Percentiles rank a stretch among this genome's conserved stretches.
Evolutionary conservation across 2,797 vertebrate species (phyloP).

Genomic region (Macropodus opercularis): DNA sequence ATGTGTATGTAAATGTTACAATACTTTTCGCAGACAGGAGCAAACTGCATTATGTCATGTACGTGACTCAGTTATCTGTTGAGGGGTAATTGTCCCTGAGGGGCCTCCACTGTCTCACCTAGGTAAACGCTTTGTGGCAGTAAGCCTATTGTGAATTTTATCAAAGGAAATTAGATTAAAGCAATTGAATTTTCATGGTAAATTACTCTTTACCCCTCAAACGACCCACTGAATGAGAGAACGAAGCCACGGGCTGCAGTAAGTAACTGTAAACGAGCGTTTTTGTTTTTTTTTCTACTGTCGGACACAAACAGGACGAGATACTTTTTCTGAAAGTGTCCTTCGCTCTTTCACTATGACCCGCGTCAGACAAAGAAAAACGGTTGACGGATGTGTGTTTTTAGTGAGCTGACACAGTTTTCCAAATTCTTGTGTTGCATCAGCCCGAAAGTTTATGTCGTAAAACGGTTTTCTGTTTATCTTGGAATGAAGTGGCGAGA

Average conservation of each 20-base stretch:
- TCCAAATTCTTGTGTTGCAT: not conserved
- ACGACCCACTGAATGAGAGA: conserved; percentile 71
- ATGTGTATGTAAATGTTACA: not conserved
- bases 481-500: conserved; percentile 56
- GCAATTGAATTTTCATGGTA: conserved; percentile 77
- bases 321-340: conserved; percentile 34
- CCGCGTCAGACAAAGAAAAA: conserved; percentile 37
- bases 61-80: conserved; percentile 65
- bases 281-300: conserved; percentile 42
- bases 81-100: conserved; percentile 67
- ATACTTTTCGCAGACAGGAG: not conserved
- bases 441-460: conserved; percentile 36
- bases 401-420: conserved; percentile 26
- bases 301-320: not conserved
- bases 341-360: conserved; percentile 25
- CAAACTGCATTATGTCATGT: conserved; percentile 35
- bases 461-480: conserved; percentile 53
- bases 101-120: conserved; percentile 61
- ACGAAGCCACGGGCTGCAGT: conserved; percentile 50
- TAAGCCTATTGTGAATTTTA: conserved; percentile 75
- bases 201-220: conserved; percentile 78
- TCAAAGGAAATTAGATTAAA: conserved; percentile 76
- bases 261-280: conserved; percentile 60
- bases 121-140: conserved; percentile 70
- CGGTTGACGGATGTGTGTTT: conserved; percentile 22